Evolutionary conservation across 2,888 invertebrate species (phyloP).

Genomic region (Harmothoe impar): DNA sequence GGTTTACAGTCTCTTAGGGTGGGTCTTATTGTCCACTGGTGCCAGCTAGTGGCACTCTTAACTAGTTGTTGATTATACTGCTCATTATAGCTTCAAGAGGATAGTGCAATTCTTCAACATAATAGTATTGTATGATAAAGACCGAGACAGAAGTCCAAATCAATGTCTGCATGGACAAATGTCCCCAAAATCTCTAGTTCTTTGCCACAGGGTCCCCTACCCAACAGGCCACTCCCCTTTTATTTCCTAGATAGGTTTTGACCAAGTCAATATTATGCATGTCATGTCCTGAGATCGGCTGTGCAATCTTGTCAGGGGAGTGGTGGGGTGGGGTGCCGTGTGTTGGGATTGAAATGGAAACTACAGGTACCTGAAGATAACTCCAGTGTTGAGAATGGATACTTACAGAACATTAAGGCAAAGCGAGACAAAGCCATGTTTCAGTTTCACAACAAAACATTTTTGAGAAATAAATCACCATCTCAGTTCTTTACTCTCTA

Average conservation of each 20-base stretch:
- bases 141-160: constrained; percentile 40
- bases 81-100: neutral
- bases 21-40: neutral
- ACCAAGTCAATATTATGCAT: constrained; percentile 9
- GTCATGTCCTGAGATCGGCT: constrained; percentile 26
- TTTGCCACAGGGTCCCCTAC: neutral
- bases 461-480: neutral
- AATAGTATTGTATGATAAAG: neutral
- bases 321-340: neutral
- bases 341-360: neutral
- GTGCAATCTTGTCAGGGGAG: neutral
- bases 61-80: constrained; percentile 19
- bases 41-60: neutral
- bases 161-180: neutral
- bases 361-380: neutral
- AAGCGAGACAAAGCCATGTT: neutral
- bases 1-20: neutral
- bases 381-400: neutral
- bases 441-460: neutral
- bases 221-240: neutral
- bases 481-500: neutral
- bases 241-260: neutral
- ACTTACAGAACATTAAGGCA: neutral
- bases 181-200: neutral
- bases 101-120: neutral